A percentile compares a stretch with the other conserved stretches of the same genome.
Evolutionary conservation across 2,797 vertebrate genomes (phyloP).

Genomic region (Ctenochaetus hawaiiensis): DNA sequence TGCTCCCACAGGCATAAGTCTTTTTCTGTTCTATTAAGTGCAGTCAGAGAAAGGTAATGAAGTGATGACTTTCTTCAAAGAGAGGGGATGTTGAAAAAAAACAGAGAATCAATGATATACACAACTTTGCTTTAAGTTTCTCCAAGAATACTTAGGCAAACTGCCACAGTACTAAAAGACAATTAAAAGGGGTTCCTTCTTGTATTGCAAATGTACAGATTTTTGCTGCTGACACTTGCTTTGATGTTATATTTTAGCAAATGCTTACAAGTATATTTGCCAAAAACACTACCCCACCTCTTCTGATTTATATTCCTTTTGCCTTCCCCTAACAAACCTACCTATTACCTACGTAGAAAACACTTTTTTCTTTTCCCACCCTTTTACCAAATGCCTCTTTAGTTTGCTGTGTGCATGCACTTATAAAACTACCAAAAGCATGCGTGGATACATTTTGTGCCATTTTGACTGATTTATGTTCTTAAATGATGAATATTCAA

Average conservation of each 20-base stretch:
- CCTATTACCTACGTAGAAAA: not conserved
- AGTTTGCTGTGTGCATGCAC: not conserved
- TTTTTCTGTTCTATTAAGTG: not conserved
- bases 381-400: not conserved
- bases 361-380: not conserved
- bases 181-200: not conserved
- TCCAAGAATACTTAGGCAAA: not conserved
- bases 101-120: not conserved
- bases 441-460: not conserved
- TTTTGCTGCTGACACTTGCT: not conserved
- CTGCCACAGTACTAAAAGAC: no score
- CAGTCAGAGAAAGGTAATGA: not conserved
- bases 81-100: not conserved
- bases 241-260: not conserved
- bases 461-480: not conserved
- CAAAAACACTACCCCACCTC: not conserved
- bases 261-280: not conserved
- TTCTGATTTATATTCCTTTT: not conserved
- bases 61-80: not conserved
- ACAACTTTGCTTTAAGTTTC: not conserved
- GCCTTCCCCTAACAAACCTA: not conserved
- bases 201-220: not conserved
- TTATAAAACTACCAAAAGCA: not conserved
- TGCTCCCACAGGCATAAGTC: not conserved
- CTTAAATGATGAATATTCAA: not conserved